Evolutionary conservation across 1,140 invertebrate genomes (phyloP).

Genomic region (Uloborus diversus): DNA sequence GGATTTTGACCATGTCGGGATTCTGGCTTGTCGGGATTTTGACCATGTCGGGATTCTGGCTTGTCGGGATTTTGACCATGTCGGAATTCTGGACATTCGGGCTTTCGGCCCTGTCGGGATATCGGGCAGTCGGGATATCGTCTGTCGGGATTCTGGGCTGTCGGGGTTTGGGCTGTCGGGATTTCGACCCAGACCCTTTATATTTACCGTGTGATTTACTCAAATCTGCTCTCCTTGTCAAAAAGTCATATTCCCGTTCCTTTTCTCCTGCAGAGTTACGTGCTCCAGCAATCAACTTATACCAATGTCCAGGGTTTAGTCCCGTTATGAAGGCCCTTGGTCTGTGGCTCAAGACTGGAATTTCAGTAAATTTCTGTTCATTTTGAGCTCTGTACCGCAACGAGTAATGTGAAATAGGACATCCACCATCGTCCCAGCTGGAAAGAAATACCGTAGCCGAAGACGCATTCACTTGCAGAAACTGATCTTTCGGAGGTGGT

Average conservation of each 20-base stretch:
- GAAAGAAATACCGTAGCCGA: conserved; percentile 88
- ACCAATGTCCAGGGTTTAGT: conserved; percentile 65
- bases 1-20: too few species aligned
- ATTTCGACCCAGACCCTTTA: too few species aligned
- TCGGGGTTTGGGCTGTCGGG: too few species aligned
- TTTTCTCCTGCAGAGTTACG: conserved; percentile 65
- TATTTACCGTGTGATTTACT: conserved; percentile 60
- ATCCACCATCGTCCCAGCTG: conserved; percentile 88
- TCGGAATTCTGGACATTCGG: too few species aligned
- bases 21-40: too few species aligned
- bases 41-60: too few species aligned
- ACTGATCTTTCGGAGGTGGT: conserved; percentile 58
- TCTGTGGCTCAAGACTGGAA: conserved; percentile 30
- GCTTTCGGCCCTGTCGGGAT: too few species aligned
- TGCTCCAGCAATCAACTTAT: conserved; percentile 65
- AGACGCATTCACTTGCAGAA: conserved; percentile 79
- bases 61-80: too few species aligned
- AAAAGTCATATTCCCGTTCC: conserved; percentile 63
- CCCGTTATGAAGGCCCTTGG: conserved; percentile 60
- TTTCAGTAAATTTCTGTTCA: conserved; percentile 41
- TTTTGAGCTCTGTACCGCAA: conserved; percentile 75
- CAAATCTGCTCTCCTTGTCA: conserved; percentile 64
- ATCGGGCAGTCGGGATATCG: too few species aligned
- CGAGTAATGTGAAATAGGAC: conserved; percentile 86
- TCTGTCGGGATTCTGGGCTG: too few species aligned